A percentile compares a stretch with the other conserved stretches of the same genome.
phyloP scores from a whole-genome alignment of 1,140 invertebrate species.

The Drosophila subpulchrella region DNA sequence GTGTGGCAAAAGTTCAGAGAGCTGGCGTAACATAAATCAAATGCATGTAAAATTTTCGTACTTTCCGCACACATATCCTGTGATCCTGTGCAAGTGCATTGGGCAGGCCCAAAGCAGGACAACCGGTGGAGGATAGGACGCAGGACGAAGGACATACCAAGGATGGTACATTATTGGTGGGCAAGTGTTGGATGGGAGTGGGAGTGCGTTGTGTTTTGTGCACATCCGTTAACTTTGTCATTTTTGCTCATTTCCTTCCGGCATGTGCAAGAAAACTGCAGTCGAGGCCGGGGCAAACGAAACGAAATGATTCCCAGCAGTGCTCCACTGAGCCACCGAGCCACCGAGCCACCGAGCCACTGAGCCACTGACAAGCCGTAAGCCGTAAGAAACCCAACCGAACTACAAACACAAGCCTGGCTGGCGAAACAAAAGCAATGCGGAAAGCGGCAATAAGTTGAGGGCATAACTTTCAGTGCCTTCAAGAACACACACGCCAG shows the following conservation, averaged over 20 bases:
- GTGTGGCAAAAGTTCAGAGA: conserved; percentile 36
- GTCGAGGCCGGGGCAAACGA: conserved; percentile 27
- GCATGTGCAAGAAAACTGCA: conserved; percentile 73
- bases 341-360: conserved; percentile 61
- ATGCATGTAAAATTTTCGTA: conserved; percentile 80
- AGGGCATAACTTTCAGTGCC: conserved; percentile 74
- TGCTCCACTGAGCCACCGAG: conserved; percentile 62
- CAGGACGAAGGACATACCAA: background rate
- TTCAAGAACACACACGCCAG: conserved; percentile 34
- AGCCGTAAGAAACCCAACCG: conserved; percentile 71
- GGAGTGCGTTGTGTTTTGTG: conserved; percentile 77
- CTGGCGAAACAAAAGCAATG: conserved; percentile 64
- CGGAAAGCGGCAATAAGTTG: conserved; percentile 77
- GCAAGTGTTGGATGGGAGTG: conserved; percentile 4
- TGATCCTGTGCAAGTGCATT: conserved; percentile 74
- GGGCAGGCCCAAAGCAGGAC: conserved; percentile 49
- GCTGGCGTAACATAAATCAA: conserved; percentile 71
- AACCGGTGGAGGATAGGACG: conserved; percentile 8
- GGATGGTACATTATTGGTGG: conserved; percentile 16
- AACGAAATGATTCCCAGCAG: conserved; percentile 77
- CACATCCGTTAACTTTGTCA: conserved; percentile 83
- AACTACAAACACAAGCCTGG: conserved; percentile 44
- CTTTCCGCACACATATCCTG: conserved; percentile 81
- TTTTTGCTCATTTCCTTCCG: conserved; percentile 83
- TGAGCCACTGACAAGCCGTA: conserved; percentile 78